Conservation (phyloP, 2,888 invertebrate species). For the Heterodera filipjevi region DNA sequence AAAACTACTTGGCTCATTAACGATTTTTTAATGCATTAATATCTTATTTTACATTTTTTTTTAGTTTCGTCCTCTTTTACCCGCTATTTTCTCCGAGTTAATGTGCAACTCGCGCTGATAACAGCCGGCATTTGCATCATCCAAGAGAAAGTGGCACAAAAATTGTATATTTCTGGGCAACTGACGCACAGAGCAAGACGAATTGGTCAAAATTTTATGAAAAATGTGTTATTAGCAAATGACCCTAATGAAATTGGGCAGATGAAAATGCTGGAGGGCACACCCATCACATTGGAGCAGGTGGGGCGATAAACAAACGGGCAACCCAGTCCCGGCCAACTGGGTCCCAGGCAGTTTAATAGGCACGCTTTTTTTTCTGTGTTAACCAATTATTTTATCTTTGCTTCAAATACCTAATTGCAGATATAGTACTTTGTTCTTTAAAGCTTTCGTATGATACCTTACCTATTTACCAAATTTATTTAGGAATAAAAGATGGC, state of each 20-base stretch:
- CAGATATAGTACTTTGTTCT: too few relatives aligned
- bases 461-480: too few relatives aligned
- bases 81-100: not conserved
- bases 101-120: not conserved
- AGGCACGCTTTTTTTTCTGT: too few relatives aligned
- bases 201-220: not conserved
- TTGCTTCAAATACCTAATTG: too few relatives aligned
- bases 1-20: not conserved
- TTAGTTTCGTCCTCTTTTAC: not conserved
- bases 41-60: not conserved
- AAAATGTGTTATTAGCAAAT: not conserved
- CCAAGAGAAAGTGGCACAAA: not conserved
- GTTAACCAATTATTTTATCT: too few relatives aligned
- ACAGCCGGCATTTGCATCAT: not conserved
- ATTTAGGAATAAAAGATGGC: too few relatives aligned
- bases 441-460: too few relatives aligned
- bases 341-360: too few relatives aligned
- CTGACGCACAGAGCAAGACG: not conserved
- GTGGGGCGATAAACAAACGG: not conserved
- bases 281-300: not conserved
- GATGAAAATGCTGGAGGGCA: not conserved
- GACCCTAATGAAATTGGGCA: not conserved
- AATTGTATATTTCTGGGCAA: not conserved
- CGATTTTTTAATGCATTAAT: too few relatives aligned
- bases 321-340: too few relatives aligned